Conservation (phyloP, 2,113 vertebrate genomes). For the Butorides virescens region DNA sequence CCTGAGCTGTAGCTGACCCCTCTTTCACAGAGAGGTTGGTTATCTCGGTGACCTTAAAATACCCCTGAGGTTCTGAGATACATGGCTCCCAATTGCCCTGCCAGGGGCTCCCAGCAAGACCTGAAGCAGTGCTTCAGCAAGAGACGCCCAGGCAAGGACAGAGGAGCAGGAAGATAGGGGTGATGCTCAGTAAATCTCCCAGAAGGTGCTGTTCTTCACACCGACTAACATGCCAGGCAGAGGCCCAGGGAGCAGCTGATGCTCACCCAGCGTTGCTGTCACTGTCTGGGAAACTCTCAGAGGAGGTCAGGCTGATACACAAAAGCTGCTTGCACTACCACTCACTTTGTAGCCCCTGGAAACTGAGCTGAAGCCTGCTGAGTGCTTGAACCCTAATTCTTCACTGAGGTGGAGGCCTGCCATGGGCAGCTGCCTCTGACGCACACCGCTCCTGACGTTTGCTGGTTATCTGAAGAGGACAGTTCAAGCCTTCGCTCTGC, state of each 20-base stretch:
- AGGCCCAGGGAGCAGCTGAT: background rate
- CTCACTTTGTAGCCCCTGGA: background rate
- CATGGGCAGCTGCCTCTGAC: background rate
- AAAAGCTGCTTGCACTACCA: background rate
- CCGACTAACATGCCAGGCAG: background rate
- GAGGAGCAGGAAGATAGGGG: background rate
- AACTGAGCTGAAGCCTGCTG: background rate
- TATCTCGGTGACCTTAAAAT: background rate
- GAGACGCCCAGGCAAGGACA: background rate
- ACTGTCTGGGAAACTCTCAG: background rate
- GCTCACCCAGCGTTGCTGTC: background rate
- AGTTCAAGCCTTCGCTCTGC: constrained; percentile 17
- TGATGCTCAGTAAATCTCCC: background rate
- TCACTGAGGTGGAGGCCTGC: background rate
- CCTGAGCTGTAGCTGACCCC: fast-evolving
- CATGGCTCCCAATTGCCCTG: background rate
- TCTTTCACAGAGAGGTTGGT: background rate
- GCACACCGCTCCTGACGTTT: fast-evolving
- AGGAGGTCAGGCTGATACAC: background rate
- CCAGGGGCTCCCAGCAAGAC: background rate
- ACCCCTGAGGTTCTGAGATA: background rate
- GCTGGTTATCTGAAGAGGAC: constrained; percentile 1
- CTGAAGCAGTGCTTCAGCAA: background rate
- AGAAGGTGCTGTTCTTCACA: background rate
- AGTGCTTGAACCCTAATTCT: background rate